phyloP scores from a whole-genome alignment of 2,888 invertebrate species.

The Lochmaea crataegi region DNA sequence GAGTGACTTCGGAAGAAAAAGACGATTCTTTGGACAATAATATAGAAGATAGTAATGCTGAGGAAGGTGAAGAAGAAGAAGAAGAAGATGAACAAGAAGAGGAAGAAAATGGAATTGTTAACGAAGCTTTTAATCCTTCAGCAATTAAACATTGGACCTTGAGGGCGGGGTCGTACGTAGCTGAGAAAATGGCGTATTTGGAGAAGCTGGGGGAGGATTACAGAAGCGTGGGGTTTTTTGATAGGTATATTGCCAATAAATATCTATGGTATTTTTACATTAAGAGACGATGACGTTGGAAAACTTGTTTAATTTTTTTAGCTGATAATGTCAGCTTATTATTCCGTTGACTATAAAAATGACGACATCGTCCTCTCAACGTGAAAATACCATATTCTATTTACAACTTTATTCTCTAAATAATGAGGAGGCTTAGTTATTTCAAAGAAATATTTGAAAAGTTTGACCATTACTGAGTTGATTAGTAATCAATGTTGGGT shows the following conservation, averaged over 20 bases:
- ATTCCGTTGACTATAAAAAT: no score
- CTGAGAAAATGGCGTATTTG: constrained; percentile 82
- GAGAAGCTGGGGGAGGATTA: constrained; percentile 72
- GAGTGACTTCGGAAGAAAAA: constrained; percentile 72
- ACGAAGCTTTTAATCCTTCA: constrained; percentile 61
- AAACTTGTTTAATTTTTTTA: no score
- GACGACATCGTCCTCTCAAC: no score
- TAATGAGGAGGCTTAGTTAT: no score
- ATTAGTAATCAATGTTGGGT: no score
- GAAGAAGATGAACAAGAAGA: constrained; percentile 42
- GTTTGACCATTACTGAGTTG: no score
- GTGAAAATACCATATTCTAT: no score
- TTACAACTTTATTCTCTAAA: no score
- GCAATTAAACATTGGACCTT: constrained; percentile 78
- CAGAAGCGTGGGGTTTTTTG: constrained; percentile 62
- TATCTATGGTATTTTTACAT: no score
- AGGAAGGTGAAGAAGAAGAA: constrained; percentile 46
- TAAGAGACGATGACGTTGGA: neutral
- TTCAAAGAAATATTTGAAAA: no score
- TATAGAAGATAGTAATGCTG: constrained; percentile 48
- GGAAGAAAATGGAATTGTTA: constrained; percentile 59
- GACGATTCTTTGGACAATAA: constrained; percentile 66
- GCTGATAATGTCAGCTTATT: no score
- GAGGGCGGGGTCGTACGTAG: constrained; percentile 82
- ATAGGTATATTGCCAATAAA: constrained; percentile 57